Evolutionary conservation across 2,888 invertebrate species (phyloP), one percentile per base, ranked within the genome.

Genomic region (Operophtera brumata): DNA sequence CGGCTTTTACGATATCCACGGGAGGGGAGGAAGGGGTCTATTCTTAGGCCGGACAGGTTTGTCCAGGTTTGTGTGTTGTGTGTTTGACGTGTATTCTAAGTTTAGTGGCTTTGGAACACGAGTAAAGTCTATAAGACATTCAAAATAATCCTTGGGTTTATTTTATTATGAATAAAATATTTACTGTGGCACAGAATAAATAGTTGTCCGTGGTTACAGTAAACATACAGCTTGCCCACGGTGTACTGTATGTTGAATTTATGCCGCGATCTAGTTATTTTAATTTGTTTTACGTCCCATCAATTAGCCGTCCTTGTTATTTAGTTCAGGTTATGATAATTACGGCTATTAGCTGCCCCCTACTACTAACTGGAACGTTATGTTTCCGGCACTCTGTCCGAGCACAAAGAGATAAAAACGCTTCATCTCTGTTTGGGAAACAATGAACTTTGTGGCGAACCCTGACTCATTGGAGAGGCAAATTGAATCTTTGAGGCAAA

Each of bases 221-320:
- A 20, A 4, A 20, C 20, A 4, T 20, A 20, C 4, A 3, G 2
- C 20, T 20, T 20, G 20, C 20, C 20, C 20, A 4, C 20, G 20
- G 8, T 30, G 9, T 9, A 30, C 47, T 35, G 32, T 30, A 30
- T 5, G 28, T 40, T 40, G 20, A 45, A 42, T 48, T 49, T 6
- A 46, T 41, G 34, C 36, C 44, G 37, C 54, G 52, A n/a, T 57
- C 57, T 43, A 57, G 47, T 48, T 52, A 41, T 49, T 55, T 53
- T 47, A 57, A 57, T 57, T 57, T 54, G 54, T 59, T 55, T 47
- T 47, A 48, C 49, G 53, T 57, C 57, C 61, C 59, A 54, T 57
- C 48, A 60, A 61, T 64, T 64, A 61, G 30, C 37, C 42, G 57
- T 49, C 47, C 61, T 57, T 55, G 54, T 57, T 57, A 53, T 55